These are phyloP conservation scores for Ooceraea biroi DNA, from an alignment of 1,140 invertebrate genomes.

Conservation along the genomic window DNA sequence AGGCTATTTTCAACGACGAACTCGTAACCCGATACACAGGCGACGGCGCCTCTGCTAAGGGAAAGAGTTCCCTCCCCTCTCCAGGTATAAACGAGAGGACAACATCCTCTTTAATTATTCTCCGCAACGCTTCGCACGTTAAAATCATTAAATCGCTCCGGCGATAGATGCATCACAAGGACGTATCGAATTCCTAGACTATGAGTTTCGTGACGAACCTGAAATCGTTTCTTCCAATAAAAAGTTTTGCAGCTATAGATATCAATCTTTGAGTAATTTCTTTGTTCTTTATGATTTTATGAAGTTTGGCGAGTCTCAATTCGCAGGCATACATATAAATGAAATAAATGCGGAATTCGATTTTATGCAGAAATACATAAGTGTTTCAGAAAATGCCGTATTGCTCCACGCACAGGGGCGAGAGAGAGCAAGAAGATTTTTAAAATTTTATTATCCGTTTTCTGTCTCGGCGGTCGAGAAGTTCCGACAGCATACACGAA, in stretches of 20 bases:
- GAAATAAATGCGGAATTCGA: conserved; percentile 13
- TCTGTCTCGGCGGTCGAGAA: neutral
- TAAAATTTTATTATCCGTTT: conserved; percentile 25
- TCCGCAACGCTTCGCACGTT: conserved; percentile 41
- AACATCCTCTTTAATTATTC: conserved; percentile 55
- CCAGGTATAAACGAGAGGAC: neutral
- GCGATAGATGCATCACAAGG: conserved; percentile 29
- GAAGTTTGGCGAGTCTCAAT: too few species aligned
- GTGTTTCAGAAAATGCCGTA: neutral
- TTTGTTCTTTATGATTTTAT: too few species aligned
- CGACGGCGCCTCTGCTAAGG: conserved; percentile 25
- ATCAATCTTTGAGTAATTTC: neutral
- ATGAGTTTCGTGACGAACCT: neutral
- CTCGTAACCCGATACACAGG: conserved; percentile 73
- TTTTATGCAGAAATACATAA: neutral
- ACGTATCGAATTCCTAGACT: conserved; percentile 31
- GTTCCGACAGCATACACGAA: neutral
- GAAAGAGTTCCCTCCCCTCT: conserved; percentile 4
- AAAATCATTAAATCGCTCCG: conserved; percentile 52
- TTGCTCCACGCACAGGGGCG: neutral
- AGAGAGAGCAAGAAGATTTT: neutral
- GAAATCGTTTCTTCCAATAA: neutral
- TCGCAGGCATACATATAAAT: too few species aligned
- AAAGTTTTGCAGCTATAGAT: conserved; percentile 15
- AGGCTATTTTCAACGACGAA: conserved; percentile 77